Evolutionary conservation across 2,888 invertebrate genomes (phyloP).

Genomic region (Hoplodrina ambigua): DNA sequence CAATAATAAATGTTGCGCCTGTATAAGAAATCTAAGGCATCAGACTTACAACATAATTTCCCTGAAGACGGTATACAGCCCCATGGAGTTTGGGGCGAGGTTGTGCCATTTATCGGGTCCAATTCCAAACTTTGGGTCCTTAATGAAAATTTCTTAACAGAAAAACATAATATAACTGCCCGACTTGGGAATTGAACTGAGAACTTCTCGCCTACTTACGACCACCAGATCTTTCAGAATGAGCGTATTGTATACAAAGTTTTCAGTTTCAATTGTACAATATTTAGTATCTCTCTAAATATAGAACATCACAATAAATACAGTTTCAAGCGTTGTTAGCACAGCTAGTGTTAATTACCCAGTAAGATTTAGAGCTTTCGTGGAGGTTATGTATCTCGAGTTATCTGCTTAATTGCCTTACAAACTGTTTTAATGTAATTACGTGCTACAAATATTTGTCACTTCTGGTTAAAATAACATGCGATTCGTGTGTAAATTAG

Average conservation of each 20-base stretch:
- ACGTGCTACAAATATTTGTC: conserved; percentile 53
- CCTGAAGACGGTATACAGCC: neutral
- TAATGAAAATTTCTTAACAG: conserved; percentile 19
- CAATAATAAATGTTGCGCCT: neutral
- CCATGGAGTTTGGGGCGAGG: neutral
- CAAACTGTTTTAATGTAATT: conserved; percentile 55
- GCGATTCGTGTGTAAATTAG: conserved; percentile 12
- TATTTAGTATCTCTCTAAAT: conserved; percentile 15
- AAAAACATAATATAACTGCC: conserved; percentile 12
- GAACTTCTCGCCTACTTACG: neutral
- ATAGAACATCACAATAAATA: conserved; percentile 45
- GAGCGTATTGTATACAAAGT: neutral
- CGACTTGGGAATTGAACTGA: conserved; percentile 11
- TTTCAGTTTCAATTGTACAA: conserved; percentile 33
- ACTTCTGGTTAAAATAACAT: conserved; percentile 37
- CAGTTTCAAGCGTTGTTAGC: conserved; percentile 59
- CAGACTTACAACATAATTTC: conserved; percentile 5
- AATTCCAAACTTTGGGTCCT: conserved; percentile 16
- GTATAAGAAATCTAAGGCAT: neutral
- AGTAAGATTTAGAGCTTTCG: conserved; percentile 72
- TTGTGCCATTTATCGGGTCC: conserved; percentile 14
- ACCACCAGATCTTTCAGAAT: conserved; percentile 6
- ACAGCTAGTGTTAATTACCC: conserved; percentile 71
- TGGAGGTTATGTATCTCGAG: conserved; percentile 70
- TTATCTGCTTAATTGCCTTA: conserved; percentile 68